phyloP scores from a whole-genome alignment of 2,888 invertebrate genomes.

The Zygaena filipendulae region DNA sequence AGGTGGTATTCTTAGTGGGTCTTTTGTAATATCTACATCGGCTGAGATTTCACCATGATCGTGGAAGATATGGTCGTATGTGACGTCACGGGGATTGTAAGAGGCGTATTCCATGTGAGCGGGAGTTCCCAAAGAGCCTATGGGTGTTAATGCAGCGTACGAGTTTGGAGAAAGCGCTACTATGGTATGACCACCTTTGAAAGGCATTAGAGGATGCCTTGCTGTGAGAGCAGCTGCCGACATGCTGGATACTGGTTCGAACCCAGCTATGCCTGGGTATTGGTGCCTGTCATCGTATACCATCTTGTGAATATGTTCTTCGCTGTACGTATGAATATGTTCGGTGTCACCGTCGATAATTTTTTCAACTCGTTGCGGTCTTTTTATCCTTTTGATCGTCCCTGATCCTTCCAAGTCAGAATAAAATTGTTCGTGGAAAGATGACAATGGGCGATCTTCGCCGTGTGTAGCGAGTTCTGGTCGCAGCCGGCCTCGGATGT shows the following conservation, averaged over 20 bases:
- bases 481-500: constrained; percentile 28
- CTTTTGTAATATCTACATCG: constrained; percentile 39
- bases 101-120: constrained; percentile 48
- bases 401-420: constrained; percentile 54
- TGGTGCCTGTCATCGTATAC: constrained; percentile 40
- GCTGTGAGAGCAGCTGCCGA: constrained; percentile 25
- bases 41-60: constrained; percentile 58
- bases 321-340: constrained; percentile 62
- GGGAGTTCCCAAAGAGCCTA: constrained; percentile 42
- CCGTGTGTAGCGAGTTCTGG: constrained; percentile 21
- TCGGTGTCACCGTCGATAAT: constrained; percentile 62
- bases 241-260: constrained; percentile 35
- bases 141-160: constrained; percentile 28
- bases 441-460: constrained; percentile 48
- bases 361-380: constrained; percentile 61
- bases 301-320: constrained; percentile 60
- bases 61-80: constrained; percentile 60
- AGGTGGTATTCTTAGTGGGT: constrained; percentile 36
- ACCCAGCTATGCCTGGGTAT: constrained; percentile 26
- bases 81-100: constrained; percentile 58
- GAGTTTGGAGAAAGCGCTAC: constrained; percentile 35
- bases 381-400: constrained; percentile 50
- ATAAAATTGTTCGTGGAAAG: constrained; percentile 60
- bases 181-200: constrained; percentile 34
- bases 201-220: constrained; percentile 32